Base-by-base conservation (phyloP, 2,888 invertebrate species). In the Linhomoeus sp. region DNA sequence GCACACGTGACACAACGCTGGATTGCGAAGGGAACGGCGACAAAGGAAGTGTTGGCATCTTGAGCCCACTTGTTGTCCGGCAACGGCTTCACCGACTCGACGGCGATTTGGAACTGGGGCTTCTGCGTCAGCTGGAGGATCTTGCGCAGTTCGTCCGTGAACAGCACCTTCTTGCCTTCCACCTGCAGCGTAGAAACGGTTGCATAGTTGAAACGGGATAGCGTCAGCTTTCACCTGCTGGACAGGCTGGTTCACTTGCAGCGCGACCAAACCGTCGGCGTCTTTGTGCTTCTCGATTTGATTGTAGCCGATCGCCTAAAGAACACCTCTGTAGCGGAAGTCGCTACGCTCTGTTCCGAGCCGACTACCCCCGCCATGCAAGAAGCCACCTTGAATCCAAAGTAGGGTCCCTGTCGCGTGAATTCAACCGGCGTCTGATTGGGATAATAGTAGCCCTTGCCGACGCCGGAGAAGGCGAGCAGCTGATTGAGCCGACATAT, bases 401-500 rank as follows among this genome's bases (percentile, higher is more conserved):
- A 90, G 44, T 87, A 77, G 0, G 84, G 83, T 66, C 92, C 92
- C 58, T 84, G 80, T 47, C 81, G 79, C 43, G 79, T 81, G 53
- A 88, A 77, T 47, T 82, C 81, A 7, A 88, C 75, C 0, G 85
- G 79, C 1, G 77, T 78, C 7, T 79, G 79, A 55, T 75, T 77
- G 45, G 77, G 74, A 43, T 52, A 55, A 51, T 52, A 65, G 52
- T 56, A 66, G 12, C 72, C 76, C 63, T 74, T 72, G 63, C 87
- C 88, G 17, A 76, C 77, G 26, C 84, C 85, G 81, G 82, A 81
- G 51, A 79, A 76, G 0, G 83, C 82, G 67, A 92, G 90, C 43
- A 94, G 71, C 59, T 87, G 79, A 67, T 97, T 97, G 81, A 88
- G 88, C 63, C 83, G 81, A 2, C 86, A 85, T 29, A 97, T 73